phyloP scores from a whole-genome alignment of 2,113 vertebrate genomes.

The Callospermophilus lateralis region DNA sequence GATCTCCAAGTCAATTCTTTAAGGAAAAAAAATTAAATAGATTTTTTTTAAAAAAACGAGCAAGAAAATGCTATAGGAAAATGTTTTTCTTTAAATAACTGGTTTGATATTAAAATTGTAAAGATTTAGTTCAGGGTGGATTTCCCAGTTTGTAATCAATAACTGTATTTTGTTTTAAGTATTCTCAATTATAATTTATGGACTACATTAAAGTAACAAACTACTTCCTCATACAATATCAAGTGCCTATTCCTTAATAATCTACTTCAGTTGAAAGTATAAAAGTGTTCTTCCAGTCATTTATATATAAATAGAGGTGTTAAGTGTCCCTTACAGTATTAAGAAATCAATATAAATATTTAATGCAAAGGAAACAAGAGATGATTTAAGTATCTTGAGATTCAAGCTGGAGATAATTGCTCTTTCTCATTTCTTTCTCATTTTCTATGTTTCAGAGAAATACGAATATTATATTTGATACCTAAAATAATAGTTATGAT shows the following conservation, averaged over 20 bases:
- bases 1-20: constrained; percentile 21
- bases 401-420: constrained; percentile 69
- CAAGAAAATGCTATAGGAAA: constrained; percentile 18
- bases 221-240: constrained; percentile 60
- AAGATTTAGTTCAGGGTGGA: constrained; percentile 28
- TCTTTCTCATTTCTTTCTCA: constrained; percentile 53
- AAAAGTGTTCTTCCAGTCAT: constrained; percentile 67
- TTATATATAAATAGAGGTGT: constrained; percentile 74
- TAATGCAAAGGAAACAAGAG: constrained; percentile 81
- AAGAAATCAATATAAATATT: constrained; percentile 80
- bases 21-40: constrained; percentile 8
- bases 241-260: constrained; percentile 75
- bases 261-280: constrained; percentile 68
- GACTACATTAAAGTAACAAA: constrained; percentile 72
- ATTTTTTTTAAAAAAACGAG: neutral
- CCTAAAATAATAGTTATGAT: constrained; percentile 60
- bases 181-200: constrained; percentile 75
- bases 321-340: constrained; percentile 60
- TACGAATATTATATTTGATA: constrained; percentile 50
- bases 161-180: constrained; percentile 71
- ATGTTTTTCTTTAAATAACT: neutral
- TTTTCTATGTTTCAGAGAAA: constrained; percentile 72
- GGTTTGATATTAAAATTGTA: constrained; percentile 42
- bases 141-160: constrained; percentile 53
- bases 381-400: constrained; percentile 73